Evolutionary conservation across 2,797 vertebrate genomes (phyloP).

Genomic region (Takifugu rubripes): DNA sequence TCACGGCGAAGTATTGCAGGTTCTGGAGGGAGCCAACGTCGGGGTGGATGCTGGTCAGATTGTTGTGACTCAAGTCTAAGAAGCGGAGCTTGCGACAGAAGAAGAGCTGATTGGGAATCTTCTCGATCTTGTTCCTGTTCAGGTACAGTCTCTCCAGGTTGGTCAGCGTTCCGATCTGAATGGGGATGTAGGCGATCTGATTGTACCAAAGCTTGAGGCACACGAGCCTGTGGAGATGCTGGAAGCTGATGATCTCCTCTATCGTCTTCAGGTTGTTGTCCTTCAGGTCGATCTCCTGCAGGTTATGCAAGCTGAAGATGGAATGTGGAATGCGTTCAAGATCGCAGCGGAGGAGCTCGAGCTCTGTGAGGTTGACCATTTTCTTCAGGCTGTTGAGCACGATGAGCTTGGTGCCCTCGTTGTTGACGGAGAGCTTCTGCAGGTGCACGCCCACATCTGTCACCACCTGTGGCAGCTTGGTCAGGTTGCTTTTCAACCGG

Average conservation of each 20-base stretch:
- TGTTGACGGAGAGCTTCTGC: conserved; percentile 97
- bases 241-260: conserved; percentile 99
- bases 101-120: conserved; percentile 93
- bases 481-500: conserved; percentile 94
- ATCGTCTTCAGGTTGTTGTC: conserved; percentile 99
- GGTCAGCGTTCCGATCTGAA: conserved; percentile 92
- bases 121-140: conserved; percentile 97
- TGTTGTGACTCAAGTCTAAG: conserved; percentile 96
- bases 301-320: conserved; percentile 94
- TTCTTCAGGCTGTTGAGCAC: conserved; percentile 99
- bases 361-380: conserved; percentile 95
- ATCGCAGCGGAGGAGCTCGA: conserved; percentile 94
- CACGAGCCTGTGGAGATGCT: conserved; percentile 92
- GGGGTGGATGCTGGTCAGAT: conserved; percentile 86
- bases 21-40: conserved; percentile 91
- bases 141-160: conserved; percentile 93
- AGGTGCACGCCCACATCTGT: conserved; percentile 94
- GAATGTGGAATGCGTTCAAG: conserved; percentile 96
- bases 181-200: conserved; percentile 97
- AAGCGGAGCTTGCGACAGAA: conserved; percentile 93
- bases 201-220: conserved; percentile 97
- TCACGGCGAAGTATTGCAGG: conserved; percentile 92
- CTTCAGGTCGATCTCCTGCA: conserved; percentile 97
- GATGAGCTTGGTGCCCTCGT: conserved; percentile 96
- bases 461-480: conserved; percentile 95